phyloP scores from a whole-genome alignment of 2,797 vertebrate species.

The Austrolebias charrua region DNA sequence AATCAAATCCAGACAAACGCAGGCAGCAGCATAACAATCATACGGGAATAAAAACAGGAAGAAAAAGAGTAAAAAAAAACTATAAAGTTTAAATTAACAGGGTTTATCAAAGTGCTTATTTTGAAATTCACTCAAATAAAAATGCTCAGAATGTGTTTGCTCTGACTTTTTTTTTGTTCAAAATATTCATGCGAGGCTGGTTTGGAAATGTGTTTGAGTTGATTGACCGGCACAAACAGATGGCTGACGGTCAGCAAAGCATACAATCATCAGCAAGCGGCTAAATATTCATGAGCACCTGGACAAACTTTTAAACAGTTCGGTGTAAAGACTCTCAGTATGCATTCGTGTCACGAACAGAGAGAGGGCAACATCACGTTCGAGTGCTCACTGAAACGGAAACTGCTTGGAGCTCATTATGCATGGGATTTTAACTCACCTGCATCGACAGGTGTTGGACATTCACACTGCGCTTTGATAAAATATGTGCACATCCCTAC shows the following conservation, averaged over 20 bases:
- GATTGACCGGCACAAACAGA: conserved; percentile 68
- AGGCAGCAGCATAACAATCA: background rate
- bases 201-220: conserved; percentile 46
- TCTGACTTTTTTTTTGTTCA: conserved; percentile 19
- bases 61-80: no score
- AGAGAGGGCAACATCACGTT: conserved; percentile 16
- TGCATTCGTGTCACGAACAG: conserved; percentile 45
- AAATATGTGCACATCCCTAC: conserved; percentile 25
- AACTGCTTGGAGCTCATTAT: conserved; percentile 39
- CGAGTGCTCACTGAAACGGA: conserved; percentile 25
- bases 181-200: conserved; percentile 56
- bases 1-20: conserved; percentile 10
- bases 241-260: conserved; percentile 41
- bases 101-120: conserved; percentile 30
- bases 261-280: conserved; percentile 44
- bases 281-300: conserved; percentile 77
- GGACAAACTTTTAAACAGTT: conserved; percentile 58
- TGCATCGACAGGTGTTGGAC: conserved; percentile 46
- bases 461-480: conserved; percentile 23
- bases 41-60: no score
- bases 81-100: conserved; percentile 30
- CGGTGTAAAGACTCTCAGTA: conserved; percentile 13
- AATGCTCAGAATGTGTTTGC: conserved; percentile 22
- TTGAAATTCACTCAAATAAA: conserved; percentile 11
- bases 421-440: conserved; percentile 37